Conservation (phyloP, 1,140 invertebrate species). For the Sweltsa coloradensis region DNA sequence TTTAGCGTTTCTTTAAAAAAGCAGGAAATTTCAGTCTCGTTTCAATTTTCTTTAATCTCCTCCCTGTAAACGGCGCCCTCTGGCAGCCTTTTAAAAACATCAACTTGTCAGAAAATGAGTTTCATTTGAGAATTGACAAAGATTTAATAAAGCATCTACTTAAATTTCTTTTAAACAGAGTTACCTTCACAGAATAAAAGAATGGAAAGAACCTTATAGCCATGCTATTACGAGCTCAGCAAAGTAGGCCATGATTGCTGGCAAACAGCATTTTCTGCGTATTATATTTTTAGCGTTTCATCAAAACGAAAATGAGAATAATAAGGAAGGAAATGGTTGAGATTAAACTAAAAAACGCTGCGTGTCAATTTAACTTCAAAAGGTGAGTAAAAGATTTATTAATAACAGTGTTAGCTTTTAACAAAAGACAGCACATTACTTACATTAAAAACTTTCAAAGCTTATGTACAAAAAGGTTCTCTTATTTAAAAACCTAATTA, state of each 20-base stretch:
- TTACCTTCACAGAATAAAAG: too few species aligned
- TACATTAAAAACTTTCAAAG: conserved; percentile 9
- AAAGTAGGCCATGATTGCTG: conserved; percentile 6
- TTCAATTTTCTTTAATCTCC: conserved; percentile 17
- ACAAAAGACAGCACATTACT: too few species aligned
- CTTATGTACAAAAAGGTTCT: too few species aligned
- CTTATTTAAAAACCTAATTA: too few species aligned
- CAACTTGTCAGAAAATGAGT: conserved; percentile 17
- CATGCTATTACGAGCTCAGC: neutral
- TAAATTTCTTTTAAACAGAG: too few species aligned
- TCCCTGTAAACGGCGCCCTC: conserved; percentile 14
- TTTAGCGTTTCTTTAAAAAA: conserved; percentile 13
- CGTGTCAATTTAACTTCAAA: neutral
- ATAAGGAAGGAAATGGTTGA: conserved; percentile 8
- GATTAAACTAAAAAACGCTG: conserved; percentile 10
- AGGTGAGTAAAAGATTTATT: conserved; percentile 9
- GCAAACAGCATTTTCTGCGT: conserved; percentile 13
- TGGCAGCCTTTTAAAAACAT: conserved; percentile 16
- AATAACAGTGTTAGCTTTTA: conserved; percentile 5
- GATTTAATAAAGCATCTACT: conserved; percentile 14
- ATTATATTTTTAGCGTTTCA: conserved; percentile 12
- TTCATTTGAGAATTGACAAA: conserved; percentile 18
- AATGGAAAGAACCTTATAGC: conserved; percentile 6
- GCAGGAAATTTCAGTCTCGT: conserved; percentile 15
- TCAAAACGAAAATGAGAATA: conserved; percentile 10